These are phyloP conservation scores for Stenopsyche tienmushanensis DNA, from an alignment of 1,140 invertebrate species.

Conservation along the genomic window DNA sequence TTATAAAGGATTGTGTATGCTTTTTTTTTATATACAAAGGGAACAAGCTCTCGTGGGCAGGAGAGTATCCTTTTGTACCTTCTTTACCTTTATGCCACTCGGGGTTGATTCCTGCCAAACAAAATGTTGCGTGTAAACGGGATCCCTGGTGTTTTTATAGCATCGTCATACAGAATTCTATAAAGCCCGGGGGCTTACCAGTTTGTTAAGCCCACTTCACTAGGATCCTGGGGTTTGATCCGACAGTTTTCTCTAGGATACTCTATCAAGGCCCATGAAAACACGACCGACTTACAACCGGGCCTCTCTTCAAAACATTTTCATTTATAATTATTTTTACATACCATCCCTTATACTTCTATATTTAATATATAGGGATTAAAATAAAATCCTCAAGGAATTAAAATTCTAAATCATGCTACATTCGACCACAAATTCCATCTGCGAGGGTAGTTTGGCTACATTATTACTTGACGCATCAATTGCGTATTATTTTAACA, in stretches of 20 bases:
- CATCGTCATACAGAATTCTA: constrained; percentile 21
- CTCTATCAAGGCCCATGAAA: too few species aligned
- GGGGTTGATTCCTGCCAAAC: constrained; percentile 22
- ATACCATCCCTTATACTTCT: constrained; percentile 3
- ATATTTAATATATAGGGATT: too few species aligned
- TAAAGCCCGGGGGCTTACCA: constrained; percentile 27
- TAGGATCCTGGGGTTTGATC: constrained; percentile 4
- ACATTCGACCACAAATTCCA: too few species aligned
- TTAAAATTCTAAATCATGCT: too few species aligned
- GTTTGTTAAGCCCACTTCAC: constrained; percentile 26
- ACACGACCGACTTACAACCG: too few species aligned
- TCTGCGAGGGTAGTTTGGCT: too few species aligned
- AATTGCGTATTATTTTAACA: too few species aligned
- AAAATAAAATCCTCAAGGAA: too few species aligned
- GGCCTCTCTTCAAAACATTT: neutral
- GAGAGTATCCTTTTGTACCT: neutral
- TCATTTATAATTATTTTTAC: neutral
- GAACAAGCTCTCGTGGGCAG: neutral
- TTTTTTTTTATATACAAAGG: neutral
- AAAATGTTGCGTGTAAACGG: constrained; percentile 25
- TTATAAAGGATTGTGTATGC: neutral
- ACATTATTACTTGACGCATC: too few species aligned
- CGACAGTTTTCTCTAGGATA: constrained; percentile 3
- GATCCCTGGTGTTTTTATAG: constrained; percentile 26
- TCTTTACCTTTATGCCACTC: constrained; percentile 10